Evolutionary conservation across 1,140 invertebrate species (phyloP).

Genomic region (Bombus sibiricus): DNA sequence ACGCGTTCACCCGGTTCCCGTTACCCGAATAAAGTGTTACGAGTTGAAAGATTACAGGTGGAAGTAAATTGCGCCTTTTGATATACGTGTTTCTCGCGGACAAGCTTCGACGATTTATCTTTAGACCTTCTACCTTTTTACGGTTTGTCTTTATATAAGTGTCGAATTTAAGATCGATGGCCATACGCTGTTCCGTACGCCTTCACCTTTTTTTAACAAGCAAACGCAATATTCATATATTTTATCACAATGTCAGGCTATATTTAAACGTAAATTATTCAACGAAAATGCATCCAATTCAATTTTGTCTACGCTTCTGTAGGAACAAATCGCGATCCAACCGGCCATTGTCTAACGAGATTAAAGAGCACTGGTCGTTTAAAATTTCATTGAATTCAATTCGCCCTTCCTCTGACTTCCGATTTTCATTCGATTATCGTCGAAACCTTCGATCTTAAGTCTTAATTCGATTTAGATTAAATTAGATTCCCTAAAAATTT

Average conservation of each 20-base stretch:
- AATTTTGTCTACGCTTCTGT: background rate
- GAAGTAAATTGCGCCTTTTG: slow-evolving; percentile 29
- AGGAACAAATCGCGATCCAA: no score
- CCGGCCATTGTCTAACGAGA: no score
- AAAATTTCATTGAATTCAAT: no score
- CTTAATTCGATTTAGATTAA: background rate
- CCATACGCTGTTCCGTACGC: no score
- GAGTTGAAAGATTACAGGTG: slow-evolving; percentile 32
- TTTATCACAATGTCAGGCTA: background rate
- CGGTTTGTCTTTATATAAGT: slow-evolving; percentile 22
- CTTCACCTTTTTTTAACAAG: background rate
- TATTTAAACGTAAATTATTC: background rate
- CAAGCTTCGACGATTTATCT: slow-evolving; percentile 23
- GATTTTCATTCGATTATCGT: background rate
- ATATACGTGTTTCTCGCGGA: slow-evolving; percentile 35
- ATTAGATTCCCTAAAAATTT: background rate
- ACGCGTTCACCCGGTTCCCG: background rate
- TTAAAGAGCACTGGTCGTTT: no score
- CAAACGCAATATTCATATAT: background rate
- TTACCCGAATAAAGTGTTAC: slow-evolving; percentile 25
- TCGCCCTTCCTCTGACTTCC: background rate
- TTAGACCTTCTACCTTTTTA: slow-evolving; percentile 5
- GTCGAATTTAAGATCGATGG: slow-evolving; percentile 21
- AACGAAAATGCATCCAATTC: background rate
- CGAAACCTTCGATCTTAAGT: background rate